Percentiles rank a stretch among this genome's conserved stretches.
Conservation (phyloP, 2,113 vertebrate species). For the Lutjanus erythropterus region DNA sequence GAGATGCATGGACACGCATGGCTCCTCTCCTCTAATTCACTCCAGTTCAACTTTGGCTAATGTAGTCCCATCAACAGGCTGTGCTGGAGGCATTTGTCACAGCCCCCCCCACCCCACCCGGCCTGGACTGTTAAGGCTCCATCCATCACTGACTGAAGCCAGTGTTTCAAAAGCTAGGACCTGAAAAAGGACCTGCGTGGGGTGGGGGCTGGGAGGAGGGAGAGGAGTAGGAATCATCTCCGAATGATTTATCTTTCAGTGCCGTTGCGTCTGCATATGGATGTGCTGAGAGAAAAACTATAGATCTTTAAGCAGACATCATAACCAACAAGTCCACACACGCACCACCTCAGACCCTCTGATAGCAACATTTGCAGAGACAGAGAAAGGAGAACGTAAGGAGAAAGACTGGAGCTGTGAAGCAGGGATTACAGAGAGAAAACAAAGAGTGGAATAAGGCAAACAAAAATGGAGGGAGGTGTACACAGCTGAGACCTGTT, state of each 20-base stretch:
- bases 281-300: conserved; percentile 47
- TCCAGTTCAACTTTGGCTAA: conserved; percentile 64
- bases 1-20: conserved; percentile 62
- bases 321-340: conserved; percentile 33
- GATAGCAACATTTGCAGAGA: conserved; percentile 44
- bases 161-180: conserved; percentile 32
- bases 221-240: conserved; percentile 8
- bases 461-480: neutral
- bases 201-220: conserved; percentile 25
- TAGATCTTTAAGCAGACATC: conserved; percentile 59
- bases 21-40: conserved; percentile 62
- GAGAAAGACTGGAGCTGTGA: neutral
- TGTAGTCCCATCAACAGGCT: conserved; percentile 64
- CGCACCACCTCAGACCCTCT: conserved; percentile 1
- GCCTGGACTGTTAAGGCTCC: conserved; percentile 48
- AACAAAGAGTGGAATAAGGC: neutral
- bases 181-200: conserved; percentile 24
- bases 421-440: neutral
- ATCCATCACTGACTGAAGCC: conserved; percentile 65
- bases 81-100: conserved; percentile 62
- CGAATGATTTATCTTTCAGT: conserved; percentile 53
- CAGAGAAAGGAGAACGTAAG: neutral
- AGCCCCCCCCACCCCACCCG: conserved; percentile 1
- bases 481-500: neutral
- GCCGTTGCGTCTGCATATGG: conserved; percentile 58